These are phyloP conservation scores for Salpingus planirostris DNA, from an alignment of 2,888 invertebrate species.

Conservation along the genomic window DNA sequence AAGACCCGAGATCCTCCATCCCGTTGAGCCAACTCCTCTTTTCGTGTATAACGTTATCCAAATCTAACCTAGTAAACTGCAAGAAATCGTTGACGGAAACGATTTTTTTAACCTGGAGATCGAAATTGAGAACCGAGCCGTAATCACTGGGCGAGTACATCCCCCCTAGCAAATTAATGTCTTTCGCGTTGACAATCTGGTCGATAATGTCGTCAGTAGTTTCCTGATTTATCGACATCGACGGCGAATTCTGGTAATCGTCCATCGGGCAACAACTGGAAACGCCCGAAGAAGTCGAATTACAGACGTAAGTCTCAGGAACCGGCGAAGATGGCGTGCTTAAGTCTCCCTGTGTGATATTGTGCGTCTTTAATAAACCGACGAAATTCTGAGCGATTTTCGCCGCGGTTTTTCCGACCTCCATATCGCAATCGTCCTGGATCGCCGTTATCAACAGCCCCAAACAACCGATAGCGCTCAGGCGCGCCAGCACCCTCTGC, in stretches of 20 bases:
- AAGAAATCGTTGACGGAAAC: constrained; percentile 54
- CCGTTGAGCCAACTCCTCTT: constrained; percentile 59
- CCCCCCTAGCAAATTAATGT: constrained; percentile 51
- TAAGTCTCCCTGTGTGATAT: constrained; percentile 39
- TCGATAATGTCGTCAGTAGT: constrained; percentile 50
- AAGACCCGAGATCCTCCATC: constrained; percentile 57
- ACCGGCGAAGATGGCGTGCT: constrained; percentile 15
- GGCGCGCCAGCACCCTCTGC: constrained; percentile 55
- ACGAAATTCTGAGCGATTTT: constrained; percentile 47
- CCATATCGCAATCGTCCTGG: constrained; percentile 61
- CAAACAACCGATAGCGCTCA: constrained; percentile 61
- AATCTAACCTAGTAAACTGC: constrained; percentile 49
- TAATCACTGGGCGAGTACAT: constrained; percentile 46
- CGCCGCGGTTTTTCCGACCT: constrained; percentile 57
- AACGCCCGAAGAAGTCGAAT: constrained; percentile 3
- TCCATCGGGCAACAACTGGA: constrained; percentile 5
- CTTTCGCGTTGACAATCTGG: constrained; percentile 53
- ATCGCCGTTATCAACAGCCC: constrained; percentile 59
- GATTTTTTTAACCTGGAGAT: constrained; percentile 30
- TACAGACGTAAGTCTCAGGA: constrained; percentile 6
- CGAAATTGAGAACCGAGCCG: constrained; percentile 31
- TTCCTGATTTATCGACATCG: constrained; percentile 2
- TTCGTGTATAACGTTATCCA: constrained; percentile 51
- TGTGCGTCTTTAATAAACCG: constrained; percentile 49
- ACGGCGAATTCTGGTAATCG: constrained; percentile 7